Evolutionary conservation across 2,888 invertebrate genomes (phyloP).

Genomic region (Drosophila paracracens): DNA sequence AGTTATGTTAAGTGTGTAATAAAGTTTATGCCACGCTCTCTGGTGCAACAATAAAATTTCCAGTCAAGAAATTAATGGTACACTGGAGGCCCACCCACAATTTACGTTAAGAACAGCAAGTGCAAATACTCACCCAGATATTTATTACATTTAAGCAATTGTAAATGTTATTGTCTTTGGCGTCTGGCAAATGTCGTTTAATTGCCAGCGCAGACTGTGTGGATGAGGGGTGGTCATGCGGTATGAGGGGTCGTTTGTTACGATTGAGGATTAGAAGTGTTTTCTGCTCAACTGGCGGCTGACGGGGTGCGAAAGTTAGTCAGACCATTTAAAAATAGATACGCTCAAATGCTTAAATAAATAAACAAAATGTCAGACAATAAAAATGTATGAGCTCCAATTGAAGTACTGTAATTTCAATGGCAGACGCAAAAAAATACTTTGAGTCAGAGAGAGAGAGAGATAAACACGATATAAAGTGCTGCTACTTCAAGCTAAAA

Average conservation of each 20-base stretch:
- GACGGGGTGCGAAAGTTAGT: constrained; percentile 73
- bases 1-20: constrained; percentile 63
- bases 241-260: not conserved
- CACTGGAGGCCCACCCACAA: constrained; percentile 48
- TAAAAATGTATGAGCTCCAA: constrained; percentile 77
- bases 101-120: constrained; percentile 19
- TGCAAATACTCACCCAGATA: constrained; percentile 43
- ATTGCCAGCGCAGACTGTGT: constrained; percentile 56
- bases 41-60: constrained; percentile 63
- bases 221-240: not conserved
- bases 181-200: constrained; percentile 77
- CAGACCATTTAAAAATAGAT: constrained; percentile 76
- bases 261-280: constrained; percentile 17
- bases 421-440: constrained; percentile 73
- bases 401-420: constrained; percentile 74
- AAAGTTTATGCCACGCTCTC: constrained; percentile 65
- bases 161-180: constrained; percentile 79
- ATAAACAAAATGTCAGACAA: constrained; percentile 76
- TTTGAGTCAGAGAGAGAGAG: constrained; percentile 4
- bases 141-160: constrained; percentile 79
- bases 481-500: constrained; percentile 14
- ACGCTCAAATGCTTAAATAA: constrained; percentile 69
- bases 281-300: constrained; percentile 21
- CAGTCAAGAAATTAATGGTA: constrained; percentile 57
- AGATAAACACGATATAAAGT: constrained; percentile 23